Evolutionary conservation across 2,113 vertebrate species (phyloP), one percentile per base, ranked within the genome.

Genomic region (Thinocorus orbignyianus): DNA sequence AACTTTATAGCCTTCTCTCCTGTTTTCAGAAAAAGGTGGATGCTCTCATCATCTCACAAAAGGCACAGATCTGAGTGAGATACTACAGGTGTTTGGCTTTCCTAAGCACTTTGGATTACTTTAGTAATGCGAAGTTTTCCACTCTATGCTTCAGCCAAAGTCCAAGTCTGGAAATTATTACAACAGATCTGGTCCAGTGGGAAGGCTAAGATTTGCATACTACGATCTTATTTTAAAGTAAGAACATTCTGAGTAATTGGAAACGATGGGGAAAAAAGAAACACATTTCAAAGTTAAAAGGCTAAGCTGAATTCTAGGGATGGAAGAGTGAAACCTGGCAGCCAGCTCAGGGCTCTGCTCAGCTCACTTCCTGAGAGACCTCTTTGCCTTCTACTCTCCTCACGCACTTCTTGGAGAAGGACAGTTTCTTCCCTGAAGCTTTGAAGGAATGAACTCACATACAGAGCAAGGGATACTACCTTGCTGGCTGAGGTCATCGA

Each of bases 401-500:
- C 19, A 37, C 0, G 0, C 5, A 13, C 7, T 51, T 51, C 42
- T 39, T 51, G 35, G 49, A 92, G 19, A 10, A 57, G 28, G n/a
- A 73, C 13, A 66, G 26, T 60, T 92, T 88, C 49, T 81, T 42
- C 44, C 71, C 35, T 0, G 0, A 64, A 80, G 30, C 54, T 77
- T 24, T 86, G 68, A 52, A 77, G 79, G 49, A 73, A 68, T 70
- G 42, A 87, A 20, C 11, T 71, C 46, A 22, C 7, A 15, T 20
- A 39, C 25, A 70, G 51, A 78, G 44, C 94, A 76, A 76, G 19
- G 19, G 31, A 11, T 31, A 26, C 70, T 98, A 99, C 99, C 99
- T 96, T 98, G 98, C 70, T 98, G 97, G 93, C 99, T 99, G 78
- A 98, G 97, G 93, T 99, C 98, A 0, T 99, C 99, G 3, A 99